Evolutionary conservation across 1,140 invertebrate species (phyloP), one percentile per base, ranked within the genome.

Genomic region (Drosophila mojavensis): DNA sequence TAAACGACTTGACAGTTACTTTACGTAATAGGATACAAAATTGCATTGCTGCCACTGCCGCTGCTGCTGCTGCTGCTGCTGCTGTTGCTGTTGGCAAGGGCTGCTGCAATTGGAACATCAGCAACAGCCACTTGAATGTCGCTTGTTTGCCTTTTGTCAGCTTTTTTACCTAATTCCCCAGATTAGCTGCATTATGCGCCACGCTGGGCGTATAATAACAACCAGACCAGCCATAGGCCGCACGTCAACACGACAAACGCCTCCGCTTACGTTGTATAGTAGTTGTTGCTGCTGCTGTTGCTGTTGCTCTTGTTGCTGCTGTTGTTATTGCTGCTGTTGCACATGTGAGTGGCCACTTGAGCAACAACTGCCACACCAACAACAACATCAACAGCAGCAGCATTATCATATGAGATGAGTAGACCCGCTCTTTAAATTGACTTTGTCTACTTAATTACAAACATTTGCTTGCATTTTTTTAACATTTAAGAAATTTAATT

Each of bases 111-210:
- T 59, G 56, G 58, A 74, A 69, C 71, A 65, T 64, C 55, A 63
- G 66, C 51, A 56, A 51, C 64, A 53, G 70, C 70, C 81, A 79
- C 79, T 81, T 77, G 77, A 61, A 58, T 47, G 36, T 30, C 73
- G 77, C 77, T 81, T 73, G 81, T 77, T 84, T 73, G 60, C 72
- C 83, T 89, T 88, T 88, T 88, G 83, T 89, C 84, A 80, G 80
- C 74, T 76, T 76, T 71, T 84, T 70, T 81, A 89, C 74, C 84
- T 88, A 88, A 88, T 88, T 88, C 84, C 83, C 84, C 64, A 84
- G 84, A 88, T 88, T 81, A 88, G 80, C 84, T 81, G 84, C 85
- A 89, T 88, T 88, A 88, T 84, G 80, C 84, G 84, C 84, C 77
- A 88, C 84, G 72, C 80, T 71, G 80, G 79, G 65, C 77, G 78